A percentile compares a stretch with the other conserved stretches of the same genome.
phyloP scores from a whole-genome alignment of 2,113 vertebrate genomes.

The Aleadryas rufinucha region DNA sequence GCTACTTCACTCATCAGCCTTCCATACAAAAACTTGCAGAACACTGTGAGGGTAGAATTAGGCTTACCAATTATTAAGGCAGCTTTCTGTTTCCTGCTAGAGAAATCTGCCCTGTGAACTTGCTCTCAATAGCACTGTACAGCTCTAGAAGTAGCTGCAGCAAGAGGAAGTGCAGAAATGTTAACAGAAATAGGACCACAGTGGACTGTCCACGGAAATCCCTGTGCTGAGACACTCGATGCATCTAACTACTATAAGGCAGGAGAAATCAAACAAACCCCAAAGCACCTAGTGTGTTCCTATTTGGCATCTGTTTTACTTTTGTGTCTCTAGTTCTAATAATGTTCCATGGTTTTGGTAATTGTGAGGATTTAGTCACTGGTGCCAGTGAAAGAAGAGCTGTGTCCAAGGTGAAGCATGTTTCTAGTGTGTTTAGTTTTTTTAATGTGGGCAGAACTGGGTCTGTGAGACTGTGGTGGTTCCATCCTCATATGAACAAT shows the following conservation, averaged over 20 bases:
- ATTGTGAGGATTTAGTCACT: not conserved
- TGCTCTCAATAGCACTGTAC: not conserved
- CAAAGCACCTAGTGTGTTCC: not conserved
- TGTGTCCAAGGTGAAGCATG: not conserved
- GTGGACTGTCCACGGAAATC: not conserved
- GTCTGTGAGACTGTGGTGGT: not conserved
- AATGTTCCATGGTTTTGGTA: not conserved
- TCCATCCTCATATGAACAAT: not conserved
- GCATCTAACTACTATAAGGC: not conserved
- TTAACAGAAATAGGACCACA: not conserved
- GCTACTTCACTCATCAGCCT: not conserved
- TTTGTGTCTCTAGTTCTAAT: not conserved
- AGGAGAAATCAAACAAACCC: not conserved
- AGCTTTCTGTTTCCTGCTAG: not conserved
- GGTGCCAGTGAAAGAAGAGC: not conserved
- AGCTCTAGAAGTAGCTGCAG: not conserved
- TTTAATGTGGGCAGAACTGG: not conserved
- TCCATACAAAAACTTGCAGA: not conserved
- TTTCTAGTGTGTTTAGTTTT: not conserved
- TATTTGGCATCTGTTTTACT: not conserved
- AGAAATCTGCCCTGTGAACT: not conserved
- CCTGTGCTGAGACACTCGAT: not conserved
- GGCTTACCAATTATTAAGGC: not conserved
- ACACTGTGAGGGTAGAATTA: not conserved
- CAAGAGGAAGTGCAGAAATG: not conserved